Evolutionary conservation across 2,888 invertebrate species (phyloP).

Genomic region (Hoplodrina blanda): DNA sequence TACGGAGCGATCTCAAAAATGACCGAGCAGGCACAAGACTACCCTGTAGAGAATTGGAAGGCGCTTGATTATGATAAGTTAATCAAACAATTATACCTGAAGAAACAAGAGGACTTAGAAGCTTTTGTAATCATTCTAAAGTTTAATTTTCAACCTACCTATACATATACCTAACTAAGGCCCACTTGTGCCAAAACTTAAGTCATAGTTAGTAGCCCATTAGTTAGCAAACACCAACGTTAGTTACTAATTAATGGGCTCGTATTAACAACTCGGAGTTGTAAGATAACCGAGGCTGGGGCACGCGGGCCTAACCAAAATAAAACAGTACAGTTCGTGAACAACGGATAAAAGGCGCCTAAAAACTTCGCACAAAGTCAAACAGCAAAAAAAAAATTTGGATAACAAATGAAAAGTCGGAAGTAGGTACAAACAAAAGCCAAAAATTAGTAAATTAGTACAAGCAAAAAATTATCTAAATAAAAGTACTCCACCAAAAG

Average conservation of each 20-base stretch:
- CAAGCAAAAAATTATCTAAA: constrained; percentile 21
- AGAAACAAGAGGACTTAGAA: background rate
- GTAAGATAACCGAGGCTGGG: no score
- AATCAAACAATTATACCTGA: background rate
- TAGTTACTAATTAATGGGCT: no score
- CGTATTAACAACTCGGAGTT: background rate
- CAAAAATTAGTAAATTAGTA: no score
- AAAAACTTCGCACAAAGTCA: constrained; percentile 40
- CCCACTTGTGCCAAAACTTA: background rate
- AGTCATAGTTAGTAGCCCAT: no score
- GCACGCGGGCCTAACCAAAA: background rate
- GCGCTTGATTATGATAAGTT: background rate
- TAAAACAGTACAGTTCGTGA: background rate
- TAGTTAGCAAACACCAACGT: no score
- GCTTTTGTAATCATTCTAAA: background rate
- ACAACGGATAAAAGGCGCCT: constrained; percentile 10
- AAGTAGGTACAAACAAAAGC: constrained; percentile 53
- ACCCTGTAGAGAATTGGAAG: background rate
- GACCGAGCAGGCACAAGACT: no score
- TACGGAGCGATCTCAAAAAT: no score
- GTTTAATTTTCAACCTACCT: background rate
- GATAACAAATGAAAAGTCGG: constrained; percentile 55
- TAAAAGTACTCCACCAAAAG: constrained; percentile 6
- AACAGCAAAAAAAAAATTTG: constrained; percentile 57
- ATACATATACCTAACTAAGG: background rate